Evolutionary conservation across 2,113 vertebrate genomes (phyloP), one percentile per base, ranked within the genome.

Genomic region (Ctenomys sociabilis): DNA sequence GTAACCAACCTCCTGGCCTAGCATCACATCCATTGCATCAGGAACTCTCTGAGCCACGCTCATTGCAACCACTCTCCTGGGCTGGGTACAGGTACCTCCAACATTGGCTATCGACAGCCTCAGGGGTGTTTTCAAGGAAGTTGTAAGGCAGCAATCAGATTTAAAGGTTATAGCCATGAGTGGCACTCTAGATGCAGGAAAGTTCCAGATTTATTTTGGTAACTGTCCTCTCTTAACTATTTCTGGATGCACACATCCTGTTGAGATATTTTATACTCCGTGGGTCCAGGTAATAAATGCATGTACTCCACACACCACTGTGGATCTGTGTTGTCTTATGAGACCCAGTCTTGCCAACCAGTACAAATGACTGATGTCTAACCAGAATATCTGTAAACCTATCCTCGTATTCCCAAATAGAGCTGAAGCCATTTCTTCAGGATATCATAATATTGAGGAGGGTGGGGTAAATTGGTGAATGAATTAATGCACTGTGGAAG

Each of bases 281-380:
- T 49, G 49, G 49, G 49, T 11, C 49, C 49, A 49, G 49, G 98
- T 37, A 99, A 83, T 0, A 99, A 99, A 26, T 99, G 98, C 98
- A 99, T 99, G 98, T 99, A 99, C 96, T 99, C 99, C 83, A 99
- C 99, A n/a, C 99, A 99, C 99, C 99, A 99, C 8, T 99, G 99
- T 78, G 99, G 99, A 99, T 99, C 99, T 99, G 99, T 88, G 99
- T 99, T 97, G 99, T 99, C 98, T 99, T 99, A 94, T 99, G 99
- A 94, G 99, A 99, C 30, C 99, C 99, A 2, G 99, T 99, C 98
- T 99, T 99, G 95, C 99, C 99, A 61, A 99, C 99, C 84, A 99
- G 98, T 84, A 99, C 99, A 97, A 99, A 99, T 49, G 98, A 99
- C 98, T 99, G 99, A 98, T 99, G 98, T 64, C 98, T 98, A 88